phyloP scores from a whole-genome alignment of 2,797 vertebrate species.

The Emydoidea blandingii region DNA sequence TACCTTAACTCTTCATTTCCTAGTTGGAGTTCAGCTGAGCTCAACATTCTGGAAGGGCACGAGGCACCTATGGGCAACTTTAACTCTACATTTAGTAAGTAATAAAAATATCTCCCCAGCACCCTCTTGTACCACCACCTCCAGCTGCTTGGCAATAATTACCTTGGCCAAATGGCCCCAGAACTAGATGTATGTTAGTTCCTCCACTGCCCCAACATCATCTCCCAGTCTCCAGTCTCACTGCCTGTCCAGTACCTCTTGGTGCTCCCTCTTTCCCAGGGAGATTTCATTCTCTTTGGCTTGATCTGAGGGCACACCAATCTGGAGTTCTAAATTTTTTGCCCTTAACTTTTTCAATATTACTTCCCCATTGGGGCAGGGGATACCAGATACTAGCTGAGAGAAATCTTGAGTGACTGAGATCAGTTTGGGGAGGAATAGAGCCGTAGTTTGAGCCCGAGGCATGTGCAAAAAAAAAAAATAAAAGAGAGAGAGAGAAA shows the following conservation, averaged over 20 bases:
- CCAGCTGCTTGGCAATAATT: too few relatives aligned
- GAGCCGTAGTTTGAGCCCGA: background rate
- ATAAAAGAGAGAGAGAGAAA: background rate
- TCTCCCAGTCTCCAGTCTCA: too few relatives aligned
- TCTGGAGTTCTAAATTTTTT: conserved; percentile 72
- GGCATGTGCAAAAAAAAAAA: background rate
- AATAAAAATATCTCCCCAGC: too few relatives aligned
- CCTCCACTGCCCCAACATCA: too few relatives aligned
- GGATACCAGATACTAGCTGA: conserved; percentile 32
- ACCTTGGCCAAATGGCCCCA: too few relatives aligned
- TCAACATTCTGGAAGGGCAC: background rate
- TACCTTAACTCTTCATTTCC: background rate
- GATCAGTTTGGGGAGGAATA: background rate
- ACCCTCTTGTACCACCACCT: too few relatives aligned
- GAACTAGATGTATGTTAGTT: too few relatives aligned
- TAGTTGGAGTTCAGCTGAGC: background rate
- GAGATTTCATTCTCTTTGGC: conserved; percentile 63
- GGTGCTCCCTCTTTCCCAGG: background rate
- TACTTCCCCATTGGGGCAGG: conserved; percentile 52
- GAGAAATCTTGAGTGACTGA: background rate
- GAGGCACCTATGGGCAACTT: background rate
- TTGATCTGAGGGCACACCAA: conserved; percentile 69
- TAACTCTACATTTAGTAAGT: background rate
- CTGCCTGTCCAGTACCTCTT: background rate
- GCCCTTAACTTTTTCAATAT: conserved; percentile 67